Conservation (phyloP, 2,888 invertebrate species). For the Andrena hattorfiana region DNA sequence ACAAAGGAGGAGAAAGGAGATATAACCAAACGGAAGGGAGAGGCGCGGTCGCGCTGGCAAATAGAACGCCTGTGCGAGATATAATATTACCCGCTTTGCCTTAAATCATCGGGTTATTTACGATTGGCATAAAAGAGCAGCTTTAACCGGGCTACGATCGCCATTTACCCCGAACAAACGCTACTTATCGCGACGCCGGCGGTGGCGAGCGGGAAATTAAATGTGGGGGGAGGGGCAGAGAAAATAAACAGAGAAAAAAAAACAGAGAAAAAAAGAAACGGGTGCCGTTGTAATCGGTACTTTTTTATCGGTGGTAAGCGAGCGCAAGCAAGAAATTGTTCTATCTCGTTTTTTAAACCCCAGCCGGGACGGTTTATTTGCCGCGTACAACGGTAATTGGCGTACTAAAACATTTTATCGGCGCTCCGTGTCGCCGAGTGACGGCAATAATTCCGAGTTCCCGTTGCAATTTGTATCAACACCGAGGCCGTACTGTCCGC, state of each 20-base stretch:
- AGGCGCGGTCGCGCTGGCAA: constrained; percentile 3
- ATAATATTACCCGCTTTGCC: not conserved
- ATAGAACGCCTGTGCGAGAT: not conserved
- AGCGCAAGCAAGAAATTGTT: constrained; percentile 23
- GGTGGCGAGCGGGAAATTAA: not conserved
- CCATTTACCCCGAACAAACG: constrained; percentile 21
- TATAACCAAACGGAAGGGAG: not conserved
- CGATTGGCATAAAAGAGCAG: constrained; percentile 18
- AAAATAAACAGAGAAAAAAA: too few relatives aligned
- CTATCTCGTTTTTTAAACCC: not conserved
- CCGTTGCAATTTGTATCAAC: constrained; percentile 55
- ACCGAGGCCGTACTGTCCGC: constrained; percentile 15
- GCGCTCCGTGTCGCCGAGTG: constrained; percentile 31
- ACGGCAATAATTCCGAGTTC: constrained; percentile 42
- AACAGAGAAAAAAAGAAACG: not conserved
- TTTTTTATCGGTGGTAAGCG: constrained; percentile 7
- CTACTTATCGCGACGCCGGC: constrained; percentile 1
- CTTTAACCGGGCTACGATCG: constrained; percentile 5
- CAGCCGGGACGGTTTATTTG: constrained; percentile 27
- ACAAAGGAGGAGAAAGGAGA: not conserved
- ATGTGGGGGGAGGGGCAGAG: not conserved
- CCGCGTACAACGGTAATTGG: constrained; percentile 32
- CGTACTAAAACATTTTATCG: constrained; percentile 44
- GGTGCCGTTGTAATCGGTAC: constrained; percentile 7
- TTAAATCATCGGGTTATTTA: constrained; percentile 42